These are phyloP conservation scores for Apotomis capreana DNA, from an alignment of 2,888 invertebrate species.

Conservation along the genomic window DNA sequence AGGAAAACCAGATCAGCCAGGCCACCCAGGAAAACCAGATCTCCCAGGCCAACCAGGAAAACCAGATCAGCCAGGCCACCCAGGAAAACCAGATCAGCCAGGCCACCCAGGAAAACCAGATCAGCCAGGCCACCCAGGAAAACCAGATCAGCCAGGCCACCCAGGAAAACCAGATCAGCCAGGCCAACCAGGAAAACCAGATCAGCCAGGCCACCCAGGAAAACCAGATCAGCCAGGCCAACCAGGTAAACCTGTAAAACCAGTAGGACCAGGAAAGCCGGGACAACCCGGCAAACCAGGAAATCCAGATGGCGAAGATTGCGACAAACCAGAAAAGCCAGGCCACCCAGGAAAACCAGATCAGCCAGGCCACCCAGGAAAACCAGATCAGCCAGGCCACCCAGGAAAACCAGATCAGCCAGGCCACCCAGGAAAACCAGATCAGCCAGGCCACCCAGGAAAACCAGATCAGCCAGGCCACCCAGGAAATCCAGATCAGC, in stretches of 20 bases:
- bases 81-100: no score
- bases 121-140: neutral
- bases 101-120: no score
- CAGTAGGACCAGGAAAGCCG: no score
- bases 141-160: neutral
- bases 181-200: no score
- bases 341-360: neutral
- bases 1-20: neutral
- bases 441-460: neutral
- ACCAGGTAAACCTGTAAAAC: no score
- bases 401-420: neutral
- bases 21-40: no score
- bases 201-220: neutral
- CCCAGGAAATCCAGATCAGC: neutral
- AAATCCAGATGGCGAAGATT: constrained; percentile 9
- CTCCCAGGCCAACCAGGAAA: neutral
- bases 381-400: neutral
- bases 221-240: constrained; percentile 1
- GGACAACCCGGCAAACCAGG: neutral
- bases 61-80: constrained; percentile 1
- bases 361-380: no score
- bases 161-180: neutral
- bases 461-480: no score
- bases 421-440: no score
- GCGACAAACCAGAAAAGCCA: no score